These are phyloP conservation scores for Drosophila gunungcola DNA, from an alignment of 1,140 invertebrate species.

Conservation along the genomic window DNA sequence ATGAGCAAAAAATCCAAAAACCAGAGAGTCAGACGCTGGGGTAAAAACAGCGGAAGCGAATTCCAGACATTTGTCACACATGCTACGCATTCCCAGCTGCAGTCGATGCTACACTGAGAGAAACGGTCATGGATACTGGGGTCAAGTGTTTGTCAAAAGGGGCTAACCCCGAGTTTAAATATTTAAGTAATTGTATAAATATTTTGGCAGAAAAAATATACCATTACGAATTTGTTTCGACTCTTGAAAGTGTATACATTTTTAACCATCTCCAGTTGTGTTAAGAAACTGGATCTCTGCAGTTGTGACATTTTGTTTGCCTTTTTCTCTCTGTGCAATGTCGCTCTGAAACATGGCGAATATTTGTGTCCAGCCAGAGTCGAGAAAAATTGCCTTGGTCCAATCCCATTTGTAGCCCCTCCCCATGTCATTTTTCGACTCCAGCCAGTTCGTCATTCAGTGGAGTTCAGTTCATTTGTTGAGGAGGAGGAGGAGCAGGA, in stretches of 20 bases:
- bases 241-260: too few relatives aligned
- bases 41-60: conserved; percentile 12
- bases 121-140: background rate
- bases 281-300: too few relatives aligned
- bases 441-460: conserved; percentile 60
- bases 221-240: too few relatives aligned
- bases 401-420: conserved; percentile 35
- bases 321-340: background rate
- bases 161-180: too few relatives aligned
- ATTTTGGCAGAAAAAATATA: too few relatives aligned
- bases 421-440: conserved; percentile 32
- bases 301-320: too few relatives aligned
- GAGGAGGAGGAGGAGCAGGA: background rate
- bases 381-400: conserved; percentile 48
- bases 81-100: conserved; percentile 59
- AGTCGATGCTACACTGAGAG: conserved; percentile 6
- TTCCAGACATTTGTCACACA: conserved; percentile 78
- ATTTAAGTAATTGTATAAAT: too few relatives aligned
- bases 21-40: conserved; percentile 40
- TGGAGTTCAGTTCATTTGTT: conserved; percentile 68
- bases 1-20: conserved; percentile 20
- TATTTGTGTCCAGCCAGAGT: conserved; percentile 68
- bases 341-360: conserved; percentile 47
- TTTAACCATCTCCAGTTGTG: too few relatives aligned
- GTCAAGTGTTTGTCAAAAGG: too few relatives aligned